Percentiles rank a stretch among this genome's conserved stretches.
phyloP scores from a whole-genome alignment of 2,888 invertebrate genomes.

The Drosophila setosimentum region DNA sequence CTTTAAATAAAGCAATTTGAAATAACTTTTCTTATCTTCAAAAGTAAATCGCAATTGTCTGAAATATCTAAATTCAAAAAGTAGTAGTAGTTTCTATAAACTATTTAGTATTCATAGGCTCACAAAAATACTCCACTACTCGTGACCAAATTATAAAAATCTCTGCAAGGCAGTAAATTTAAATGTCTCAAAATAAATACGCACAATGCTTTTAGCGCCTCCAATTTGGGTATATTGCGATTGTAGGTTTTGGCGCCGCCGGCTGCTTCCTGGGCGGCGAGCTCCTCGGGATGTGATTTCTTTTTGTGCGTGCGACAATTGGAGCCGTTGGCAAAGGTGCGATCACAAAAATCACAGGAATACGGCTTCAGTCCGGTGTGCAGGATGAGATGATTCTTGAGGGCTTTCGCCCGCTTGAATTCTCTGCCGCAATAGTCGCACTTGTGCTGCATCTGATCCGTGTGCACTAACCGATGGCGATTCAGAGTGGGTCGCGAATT shows the following conservation, averaged over 20 bases:
- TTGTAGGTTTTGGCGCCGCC: constrained; percentile 80
- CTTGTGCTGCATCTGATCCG: constrained; percentile 83
- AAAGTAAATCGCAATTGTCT: background rate
- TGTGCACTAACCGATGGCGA: constrained; percentile 83
- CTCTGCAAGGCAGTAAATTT: background rate
- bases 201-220: constrained; percentile 84
- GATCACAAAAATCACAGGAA: constrained; percentile 85
- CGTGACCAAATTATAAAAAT: background rate
- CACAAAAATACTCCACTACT: no score
- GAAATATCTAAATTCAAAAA: background rate
- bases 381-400: constrained; percentile 84
- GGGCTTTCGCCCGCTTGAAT: constrained; percentile 84
- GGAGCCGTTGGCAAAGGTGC: constrained; percentile 85
- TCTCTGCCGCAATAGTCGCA: constrained; percentile 83
- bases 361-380: constrained; percentile 85
- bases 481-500: constrained; percentile 82
- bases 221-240: constrained; percentile 84
- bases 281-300: constrained; percentile 84
- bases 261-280: constrained; percentile 84
- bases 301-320: constrained; percentile 85
- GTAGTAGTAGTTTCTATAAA: background rate
- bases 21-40: background rate
- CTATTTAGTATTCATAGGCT: background rate
- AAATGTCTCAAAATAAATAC: constrained; percentile 28
- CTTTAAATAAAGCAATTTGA: background rate